Evolutionary conservation across 2,797 vertebrate species (phyloP).

Genomic region (Mormyrops attenuatus): DNA sequence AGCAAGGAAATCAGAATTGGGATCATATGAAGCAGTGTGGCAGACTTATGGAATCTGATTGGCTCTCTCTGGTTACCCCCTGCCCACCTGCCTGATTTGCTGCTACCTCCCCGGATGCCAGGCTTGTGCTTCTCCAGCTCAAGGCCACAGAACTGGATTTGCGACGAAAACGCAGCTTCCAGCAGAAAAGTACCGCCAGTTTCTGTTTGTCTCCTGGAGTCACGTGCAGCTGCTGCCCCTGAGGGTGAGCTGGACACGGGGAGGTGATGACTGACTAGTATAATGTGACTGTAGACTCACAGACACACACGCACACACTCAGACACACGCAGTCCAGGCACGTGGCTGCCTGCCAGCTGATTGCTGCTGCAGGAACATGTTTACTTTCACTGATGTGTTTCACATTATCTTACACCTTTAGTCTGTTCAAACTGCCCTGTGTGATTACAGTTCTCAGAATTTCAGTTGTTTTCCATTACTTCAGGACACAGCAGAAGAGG

Average conservation of each 20-base stretch:
- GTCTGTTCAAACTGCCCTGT: background rate
- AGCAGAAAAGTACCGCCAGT: background rate
- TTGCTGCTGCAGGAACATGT: background rate
- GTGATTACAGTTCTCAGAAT: constrained; percentile 1
- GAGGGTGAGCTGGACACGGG: background rate
- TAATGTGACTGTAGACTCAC: background rate
- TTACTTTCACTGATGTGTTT: background rate
- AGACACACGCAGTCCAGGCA: background rate
- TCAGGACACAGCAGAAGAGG: background rate
- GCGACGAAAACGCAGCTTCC: background rate
- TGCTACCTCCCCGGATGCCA: background rate
- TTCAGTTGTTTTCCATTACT: background rate
- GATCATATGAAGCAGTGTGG: background rate
- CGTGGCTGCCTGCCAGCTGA: background rate
- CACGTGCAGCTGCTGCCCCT: background rate
- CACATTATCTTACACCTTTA: background rate
- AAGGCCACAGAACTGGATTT: background rate
- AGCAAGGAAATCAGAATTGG: background rate
- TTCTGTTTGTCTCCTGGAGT: background rate
- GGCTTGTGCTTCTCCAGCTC: background rate
- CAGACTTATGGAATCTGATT: background rate
- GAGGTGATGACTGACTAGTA: background rate
- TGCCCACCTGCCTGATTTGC: background rate
- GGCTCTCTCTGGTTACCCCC: background rate
- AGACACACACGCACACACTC: background rate